phyloP scores from a whole-genome alignment of 2,888 invertebrate genomes.

The Drosophila ezoana region DNA sequence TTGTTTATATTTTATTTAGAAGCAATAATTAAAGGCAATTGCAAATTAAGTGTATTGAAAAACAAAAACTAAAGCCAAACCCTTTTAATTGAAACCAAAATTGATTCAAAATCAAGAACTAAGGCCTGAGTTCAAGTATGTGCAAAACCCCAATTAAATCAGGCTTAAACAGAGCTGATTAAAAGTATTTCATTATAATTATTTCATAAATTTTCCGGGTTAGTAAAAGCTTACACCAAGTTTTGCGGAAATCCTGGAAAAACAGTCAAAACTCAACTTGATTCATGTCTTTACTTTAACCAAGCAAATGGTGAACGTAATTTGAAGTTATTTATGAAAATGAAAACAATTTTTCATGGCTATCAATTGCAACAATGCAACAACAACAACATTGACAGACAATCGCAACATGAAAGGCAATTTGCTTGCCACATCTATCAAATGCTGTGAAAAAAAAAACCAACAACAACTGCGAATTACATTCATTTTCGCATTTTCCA shows the following conservation, averaged over 20 bases:
- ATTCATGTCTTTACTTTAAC: slow-evolving; percentile 15
- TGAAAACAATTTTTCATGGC: slow-evolving; percentile 62
- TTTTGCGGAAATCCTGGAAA: neutral
- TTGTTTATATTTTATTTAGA: no score
- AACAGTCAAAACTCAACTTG: neutral
- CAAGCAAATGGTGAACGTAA: slow-evolving; percentile 19
- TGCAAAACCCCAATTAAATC: no score
- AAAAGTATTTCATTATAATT: no score
- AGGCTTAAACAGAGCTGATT: no score
- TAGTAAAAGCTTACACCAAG: no score
- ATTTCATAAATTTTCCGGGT: neutral
- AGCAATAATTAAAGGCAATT: no score
- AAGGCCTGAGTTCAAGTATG: no score
- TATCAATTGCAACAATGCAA: slow-evolving; percentile 57
- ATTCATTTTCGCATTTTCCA: slow-evolving; percentile 77
- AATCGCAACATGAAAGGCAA: slow-evolving; percentile 56
- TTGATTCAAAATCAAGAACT: no score
- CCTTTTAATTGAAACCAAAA: no score
- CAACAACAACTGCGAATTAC: slow-evolving; percentile 52
- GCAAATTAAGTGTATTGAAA: no score
- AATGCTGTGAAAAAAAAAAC: slow-evolving; percentile 7
- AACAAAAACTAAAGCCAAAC: no score
- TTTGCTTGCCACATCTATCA: slow-evolving; percentile 53
- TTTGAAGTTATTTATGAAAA: slow-evolving; percentile 66
- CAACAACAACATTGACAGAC: slow-evolving; percentile 53